Percentiles rank a stretch among this genome's conserved stretches.
These are phyloP conservation scores for Euwallacea similis DNA, from an alignment of 1,140 invertebrate species.

Conservation along the genomic window DNA sequence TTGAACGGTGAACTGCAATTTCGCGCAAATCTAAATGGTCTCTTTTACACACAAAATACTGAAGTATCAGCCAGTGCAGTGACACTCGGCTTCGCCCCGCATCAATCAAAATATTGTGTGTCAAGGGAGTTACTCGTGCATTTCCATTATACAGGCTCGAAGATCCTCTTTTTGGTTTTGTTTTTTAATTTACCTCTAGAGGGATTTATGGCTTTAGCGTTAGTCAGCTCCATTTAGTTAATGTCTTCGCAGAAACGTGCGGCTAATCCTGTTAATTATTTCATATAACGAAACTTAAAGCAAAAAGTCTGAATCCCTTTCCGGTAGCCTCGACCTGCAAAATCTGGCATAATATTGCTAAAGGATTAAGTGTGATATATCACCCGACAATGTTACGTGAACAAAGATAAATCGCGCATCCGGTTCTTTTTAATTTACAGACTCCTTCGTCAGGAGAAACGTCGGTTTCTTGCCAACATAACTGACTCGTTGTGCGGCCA, in stretches of 20 bases:
- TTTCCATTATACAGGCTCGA: conserved; percentile 3
- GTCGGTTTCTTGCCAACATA: too few relatives aligned
- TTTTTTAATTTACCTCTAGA: not conserved
- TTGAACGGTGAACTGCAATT: too few relatives aligned
- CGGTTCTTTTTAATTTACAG: conserved; percentile 4
- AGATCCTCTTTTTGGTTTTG: not conserved
- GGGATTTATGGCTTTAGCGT: not conserved
- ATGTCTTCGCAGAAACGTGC: not conserved
- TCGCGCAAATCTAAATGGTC: too few relatives aligned
- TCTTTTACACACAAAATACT: too few relatives aligned
- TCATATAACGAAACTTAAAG: too few relatives aligned
- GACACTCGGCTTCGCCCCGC: not conserved
- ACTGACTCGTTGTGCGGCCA: too few relatives aligned
- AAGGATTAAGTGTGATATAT: conserved; percentile 23
- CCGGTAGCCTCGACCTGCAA: too few relatives aligned
- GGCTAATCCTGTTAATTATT: too few relatives aligned
- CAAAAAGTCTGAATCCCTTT: too few relatives aligned
- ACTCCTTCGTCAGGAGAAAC: not conserved
- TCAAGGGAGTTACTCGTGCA: conserved; percentile 7
- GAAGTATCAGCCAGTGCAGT: too few relatives aligned
- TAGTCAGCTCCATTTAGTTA: conserved; percentile 1
- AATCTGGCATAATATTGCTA: not conserved
- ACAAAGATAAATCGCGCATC: conserved; percentile 12
- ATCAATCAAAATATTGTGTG: conserved; percentile 16
- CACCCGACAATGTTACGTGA: conserved; percentile 6